Evolutionary conservation across 2,797 vertebrate genomes (phyloP).

Genomic region (Gymnothorax reevesii): DNA sequence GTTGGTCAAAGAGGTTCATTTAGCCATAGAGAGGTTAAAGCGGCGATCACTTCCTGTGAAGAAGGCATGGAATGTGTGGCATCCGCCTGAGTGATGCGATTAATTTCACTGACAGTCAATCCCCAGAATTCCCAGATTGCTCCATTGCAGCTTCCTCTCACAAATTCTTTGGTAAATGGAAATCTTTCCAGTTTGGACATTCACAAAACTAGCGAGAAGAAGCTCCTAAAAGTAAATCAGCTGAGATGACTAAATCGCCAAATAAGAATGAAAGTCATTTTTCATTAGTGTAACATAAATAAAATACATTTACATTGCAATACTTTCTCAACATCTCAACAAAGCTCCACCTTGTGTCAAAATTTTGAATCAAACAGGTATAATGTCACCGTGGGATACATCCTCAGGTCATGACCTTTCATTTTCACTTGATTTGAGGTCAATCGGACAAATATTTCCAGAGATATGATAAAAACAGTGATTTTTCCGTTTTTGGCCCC

Average conservation of each 20-base stretch:
- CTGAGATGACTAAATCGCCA: background rate
- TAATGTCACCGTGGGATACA: too few species aligned
- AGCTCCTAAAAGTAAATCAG: background rate
- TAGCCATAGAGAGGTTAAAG: background rate
- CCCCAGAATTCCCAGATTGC: background rate
- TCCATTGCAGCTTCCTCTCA: background rate
- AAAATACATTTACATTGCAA: background rate
- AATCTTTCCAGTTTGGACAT: background rate
- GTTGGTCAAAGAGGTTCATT: background rate
- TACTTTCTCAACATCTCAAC: background rate
- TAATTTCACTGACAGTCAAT: background rate
- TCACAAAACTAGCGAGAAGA: background rate
- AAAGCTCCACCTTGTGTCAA: too few species aligned
- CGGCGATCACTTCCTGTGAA: constrained; percentile 17
- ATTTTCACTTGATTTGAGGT: too few species aligned
- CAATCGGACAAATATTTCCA: too few species aligned
- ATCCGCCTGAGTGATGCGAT: constrained; percentile 20
- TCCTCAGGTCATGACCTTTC: too few species aligned
- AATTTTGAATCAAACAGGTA: too few species aligned
- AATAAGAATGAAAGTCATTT: background rate
- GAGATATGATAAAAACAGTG: too few species aligned
- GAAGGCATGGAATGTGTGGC: constrained; percentile 29
- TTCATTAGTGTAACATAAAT: background rate
- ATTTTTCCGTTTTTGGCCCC: too few species aligned
- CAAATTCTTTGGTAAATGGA: background rate